Evolutionary conservation across 2,888 invertebrate genomes (phyloP).

Genomic region (Ichneumon xanthorius): DNA sequence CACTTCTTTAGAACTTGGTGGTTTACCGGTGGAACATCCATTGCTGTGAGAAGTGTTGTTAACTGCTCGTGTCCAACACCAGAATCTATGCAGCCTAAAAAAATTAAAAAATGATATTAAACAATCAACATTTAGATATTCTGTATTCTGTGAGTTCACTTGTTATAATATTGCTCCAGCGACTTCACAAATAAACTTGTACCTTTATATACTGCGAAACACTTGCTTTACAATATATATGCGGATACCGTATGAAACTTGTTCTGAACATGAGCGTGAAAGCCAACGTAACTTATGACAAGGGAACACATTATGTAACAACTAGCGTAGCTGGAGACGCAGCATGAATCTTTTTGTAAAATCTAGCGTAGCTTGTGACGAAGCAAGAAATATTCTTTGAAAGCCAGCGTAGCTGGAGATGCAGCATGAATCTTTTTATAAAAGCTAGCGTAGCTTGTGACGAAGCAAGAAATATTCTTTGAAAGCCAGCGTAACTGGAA

Average conservation of each 20-base stretch:
- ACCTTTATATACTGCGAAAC: background rate
- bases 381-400: background rate
- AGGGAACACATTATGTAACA: background rate
- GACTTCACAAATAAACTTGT: background rate
- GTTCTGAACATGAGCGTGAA: background rate
- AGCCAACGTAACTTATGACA: no score
- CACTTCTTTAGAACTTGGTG: conserved; percentile 9
- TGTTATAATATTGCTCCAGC: background rate
- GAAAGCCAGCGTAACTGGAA: background rate
- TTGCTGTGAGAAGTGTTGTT: conserved; percentile 10
- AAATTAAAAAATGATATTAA: background rate
- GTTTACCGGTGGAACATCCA: conserved; percentile 12
- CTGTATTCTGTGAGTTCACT: background rate
- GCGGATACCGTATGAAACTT: background rate
- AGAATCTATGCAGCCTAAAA: conserved; percentile 19
- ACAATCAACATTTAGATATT: background rate
- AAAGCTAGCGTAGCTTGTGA: background rate
- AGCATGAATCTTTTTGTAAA: background rate
- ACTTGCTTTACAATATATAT: background rate
- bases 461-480: background rate
- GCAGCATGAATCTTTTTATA: background rate
- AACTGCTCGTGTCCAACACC: conserved; percentile 15
- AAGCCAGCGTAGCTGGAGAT: background rate
- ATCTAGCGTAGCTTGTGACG: background rate
- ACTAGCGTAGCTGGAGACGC: no score